Evolutionary conservation across 2,888 invertebrate species (phyloP), one percentile per base, ranked within the genome.

Genomic region (Yponomeuta plumbellus): DNA sequence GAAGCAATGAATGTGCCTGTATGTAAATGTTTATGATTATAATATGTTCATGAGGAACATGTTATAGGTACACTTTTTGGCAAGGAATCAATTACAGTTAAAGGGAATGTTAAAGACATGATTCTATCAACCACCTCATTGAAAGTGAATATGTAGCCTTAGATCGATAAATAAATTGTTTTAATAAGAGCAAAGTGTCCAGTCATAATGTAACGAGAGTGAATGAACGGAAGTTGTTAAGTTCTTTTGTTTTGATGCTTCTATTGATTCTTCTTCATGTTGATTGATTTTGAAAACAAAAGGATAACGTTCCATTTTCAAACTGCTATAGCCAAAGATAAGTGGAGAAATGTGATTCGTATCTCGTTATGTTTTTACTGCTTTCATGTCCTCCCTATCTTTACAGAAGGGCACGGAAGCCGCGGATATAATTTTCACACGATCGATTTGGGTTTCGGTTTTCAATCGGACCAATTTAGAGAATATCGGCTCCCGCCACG

Each of bases 401-500:
- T 64, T 64, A 64, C 17, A 10, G 57, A 34, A 34, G 1, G 65
- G 65, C 26, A 56, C 57, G 58, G 58, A 65, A 59, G 58, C 59
- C 65, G 26, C 39, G 13, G 72, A 73, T 77, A 83, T 84, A 77
- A 83, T 82, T 83, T 88, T 91, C 89, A 88, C 90, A 89, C 87
- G 88, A 84, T 82, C 81, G 78, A 79, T 78, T 76, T 76, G 77
- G 78, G 77, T 80, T 82, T 80, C 73, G 44, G 79, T 82, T 84
- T 84, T 79, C 79, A 86, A 87, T 87, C 85, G 74, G 80, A 1
- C 88, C 88, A 89, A 90, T 90, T 89, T 89, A 70, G 74, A 52
- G 73, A 75, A 80, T 85, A 88, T 88, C 86, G 86, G 81, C 83
- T 86, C 87, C 83, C 79, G 84, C 87, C 75, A 86, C 85, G 83